A percentile compares a stretch with the other conserved stretches of the same genome.
Conservation (phyloP, 2,888 invertebrate genomes). For the Tolmerus cingulatus region DNA sequence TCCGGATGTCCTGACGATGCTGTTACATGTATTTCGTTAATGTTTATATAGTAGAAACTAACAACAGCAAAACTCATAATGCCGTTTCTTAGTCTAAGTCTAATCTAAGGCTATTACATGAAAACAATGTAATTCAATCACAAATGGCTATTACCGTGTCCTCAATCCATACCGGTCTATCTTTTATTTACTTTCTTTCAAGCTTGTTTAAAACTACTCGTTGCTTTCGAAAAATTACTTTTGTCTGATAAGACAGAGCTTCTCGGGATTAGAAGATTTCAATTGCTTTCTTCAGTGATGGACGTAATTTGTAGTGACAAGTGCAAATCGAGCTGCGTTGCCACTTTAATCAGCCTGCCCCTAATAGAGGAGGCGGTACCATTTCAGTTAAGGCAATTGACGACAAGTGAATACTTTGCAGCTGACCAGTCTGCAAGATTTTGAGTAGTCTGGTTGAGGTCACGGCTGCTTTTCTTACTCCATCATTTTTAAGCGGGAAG, state of each 20-base stretch:
- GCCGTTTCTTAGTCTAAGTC: neutral
- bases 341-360: neutral
- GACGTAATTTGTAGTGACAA: neutral
- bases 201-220: neutral
- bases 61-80: neutral
- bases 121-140: neutral
- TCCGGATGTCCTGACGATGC: neutral
- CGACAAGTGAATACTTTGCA: neutral
- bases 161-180: neutral
- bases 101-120: neutral
- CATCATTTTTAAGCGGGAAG: neutral
- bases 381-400: neutral
- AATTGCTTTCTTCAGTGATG: neutral
- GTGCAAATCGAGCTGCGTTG: neutral
- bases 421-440: neutral
- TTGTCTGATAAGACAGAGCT: neutral
- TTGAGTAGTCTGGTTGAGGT: neutral
- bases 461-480: neutral
- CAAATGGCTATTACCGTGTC: neutral
- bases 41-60: neutral
- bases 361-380: neutral
- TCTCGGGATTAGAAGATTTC: neutral
- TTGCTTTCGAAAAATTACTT: neutral
- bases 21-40: neutral
- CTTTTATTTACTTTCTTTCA: neutral